These are phyloP conservation scores for Drosophila pseudoananassae DNA, from an alignment of 1,140 invertebrate species.

Conservation along the genomic window DNA sequence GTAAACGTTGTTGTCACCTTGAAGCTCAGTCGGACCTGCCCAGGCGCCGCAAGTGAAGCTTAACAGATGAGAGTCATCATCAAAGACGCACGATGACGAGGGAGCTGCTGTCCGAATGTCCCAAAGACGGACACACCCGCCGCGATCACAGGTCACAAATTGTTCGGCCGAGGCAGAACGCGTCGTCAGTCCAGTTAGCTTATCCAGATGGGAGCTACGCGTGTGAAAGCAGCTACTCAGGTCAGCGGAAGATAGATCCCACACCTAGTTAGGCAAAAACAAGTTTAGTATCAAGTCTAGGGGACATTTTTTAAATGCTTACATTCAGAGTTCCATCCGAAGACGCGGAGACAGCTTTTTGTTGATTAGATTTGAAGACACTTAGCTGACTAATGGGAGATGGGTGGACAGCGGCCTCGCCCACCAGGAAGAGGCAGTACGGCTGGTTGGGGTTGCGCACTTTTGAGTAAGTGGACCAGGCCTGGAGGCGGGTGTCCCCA, in stretches of 20 bases:
- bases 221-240: conserved; percentile 42
- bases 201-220: conserved; percentile 41
- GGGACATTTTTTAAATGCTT: background rate
- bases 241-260: conserved; percentile 64
- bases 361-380: conserved; percentile 39
- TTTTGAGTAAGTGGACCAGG: conserved; percentile 64
- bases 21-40: conserved; percentile 41
- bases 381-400: conserved; percentile 58
- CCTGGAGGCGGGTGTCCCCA: conserved; percentile 55
- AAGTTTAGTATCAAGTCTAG: too few relatives aligned
- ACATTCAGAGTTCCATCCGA: conserved; percentile 53
- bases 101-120: conserved; percentile 54
- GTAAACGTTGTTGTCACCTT: conserved; percentile 55
- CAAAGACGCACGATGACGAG: conserved; percentile 46
- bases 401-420: conserved; percentile 50
- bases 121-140: conserved; percentile 62
- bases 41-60: conserved; percentile 59
- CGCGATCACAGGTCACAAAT: conserved; percentile 68
- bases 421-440: conserved; percentile 55
- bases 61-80: conserved; percentile 34
- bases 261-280: conserved; percentile 32
- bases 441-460: conserved; percentile 48
- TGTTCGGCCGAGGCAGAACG: conserved; percentile 5
- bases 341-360: conserved; percentile 48
- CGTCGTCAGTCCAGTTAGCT: conserved; percentile 59